phyloP scores from a whole-genome alignment of 2,888 invertebrate genomes.

The Eledone cirrhosa region DNA sequence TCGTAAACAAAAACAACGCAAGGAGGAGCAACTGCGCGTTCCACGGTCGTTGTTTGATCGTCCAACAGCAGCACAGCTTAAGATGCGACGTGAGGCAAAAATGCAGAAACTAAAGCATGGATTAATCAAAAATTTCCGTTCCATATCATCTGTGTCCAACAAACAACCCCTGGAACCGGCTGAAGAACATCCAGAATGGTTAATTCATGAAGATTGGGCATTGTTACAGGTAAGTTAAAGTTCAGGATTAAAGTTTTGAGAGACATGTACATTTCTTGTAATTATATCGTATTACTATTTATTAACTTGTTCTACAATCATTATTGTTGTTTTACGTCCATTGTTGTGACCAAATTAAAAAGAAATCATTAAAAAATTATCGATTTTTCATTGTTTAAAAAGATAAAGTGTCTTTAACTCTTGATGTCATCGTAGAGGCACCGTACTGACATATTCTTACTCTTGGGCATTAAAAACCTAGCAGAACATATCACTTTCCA shows the following conservation, averaged over 20 bases:
- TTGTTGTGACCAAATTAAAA: too few species aligned
- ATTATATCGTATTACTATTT: too few species aligned
- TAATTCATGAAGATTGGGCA: conserved; percentile 88
- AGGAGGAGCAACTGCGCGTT: conserved; percentile 80
- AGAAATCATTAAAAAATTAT: too few species aligned
- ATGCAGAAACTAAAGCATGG: conserved; percentile 74
- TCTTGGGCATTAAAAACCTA: too few species aligned
- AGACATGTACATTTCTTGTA: too few species aligned
- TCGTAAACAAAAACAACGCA: conserved; percentile 69
- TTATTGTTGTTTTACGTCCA: too few species aligned
- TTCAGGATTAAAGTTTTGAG: not conserved
- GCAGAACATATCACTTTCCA: too few species aligned
- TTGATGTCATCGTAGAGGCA: too few species aligned
- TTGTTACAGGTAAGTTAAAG: conserved; percentile 71
- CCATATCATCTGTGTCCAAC: conserved; percentile 43
- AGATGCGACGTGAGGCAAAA: conserved; percentile 81
- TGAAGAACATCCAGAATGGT: conserved; percentile 82
- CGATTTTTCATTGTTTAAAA: too few species aligned
- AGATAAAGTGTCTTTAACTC: too few species aligned
- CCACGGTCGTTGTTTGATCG: conserved; percentile 85
- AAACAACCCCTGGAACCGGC: conserved; percentile 50
- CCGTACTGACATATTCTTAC: too few species aligned
- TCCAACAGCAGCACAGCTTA: conserved; percentile 78
- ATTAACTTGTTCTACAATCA: too few species aligned
- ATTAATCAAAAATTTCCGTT: conserved; percentile 52